Evolutionary conservation across 2,888 invertebrate species (phyloP).

Genomic region (Ophraella communa): DNA sequence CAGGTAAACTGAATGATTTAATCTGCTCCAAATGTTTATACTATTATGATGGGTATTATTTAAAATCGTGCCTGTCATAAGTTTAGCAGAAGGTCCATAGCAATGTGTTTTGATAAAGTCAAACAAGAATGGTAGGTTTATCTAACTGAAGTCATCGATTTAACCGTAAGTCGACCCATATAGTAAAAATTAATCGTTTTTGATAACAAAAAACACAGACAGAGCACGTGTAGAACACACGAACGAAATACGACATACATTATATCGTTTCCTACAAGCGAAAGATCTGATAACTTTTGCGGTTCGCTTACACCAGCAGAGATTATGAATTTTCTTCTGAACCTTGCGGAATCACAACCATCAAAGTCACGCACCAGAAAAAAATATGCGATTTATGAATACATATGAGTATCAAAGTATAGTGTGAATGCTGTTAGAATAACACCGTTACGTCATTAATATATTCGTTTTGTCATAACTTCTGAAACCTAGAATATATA

Average conservation of each 20-base stretch:
- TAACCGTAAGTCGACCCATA: not conserved
- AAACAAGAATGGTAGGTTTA: not conserved
- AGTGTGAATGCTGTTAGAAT: no score
- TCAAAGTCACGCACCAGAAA: conserved; percentile 15
- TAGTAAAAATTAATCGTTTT: conserved; percentile 8
- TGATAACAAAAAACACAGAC: conserved; percentile 9
- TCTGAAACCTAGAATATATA: no score
- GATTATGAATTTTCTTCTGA: conserved; percentile 17
- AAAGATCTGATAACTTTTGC: conserved; percentile 27
- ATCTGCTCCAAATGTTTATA: no score
- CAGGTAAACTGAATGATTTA: no score
- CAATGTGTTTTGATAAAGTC: no score
- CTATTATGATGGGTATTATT: no score
- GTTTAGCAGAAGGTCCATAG: no score
- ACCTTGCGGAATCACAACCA: conserved; percentile 19
- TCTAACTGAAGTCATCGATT: not conserved
- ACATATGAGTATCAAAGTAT: no score
- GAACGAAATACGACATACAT: conserved; percentile 17
- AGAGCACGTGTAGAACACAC: conserved; percentile 27
- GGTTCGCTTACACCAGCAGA: conserved; percentile 12
- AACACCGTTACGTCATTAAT: no score
- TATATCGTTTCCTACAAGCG: conserved; percentile 17
- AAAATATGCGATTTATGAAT: not conserved
- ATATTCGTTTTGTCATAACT: no score
- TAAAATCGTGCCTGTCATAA: no score